Conservation (phyloP, 2,797 vertebrate genomes). For the Buphagus erythrorhynchus region DNA sequence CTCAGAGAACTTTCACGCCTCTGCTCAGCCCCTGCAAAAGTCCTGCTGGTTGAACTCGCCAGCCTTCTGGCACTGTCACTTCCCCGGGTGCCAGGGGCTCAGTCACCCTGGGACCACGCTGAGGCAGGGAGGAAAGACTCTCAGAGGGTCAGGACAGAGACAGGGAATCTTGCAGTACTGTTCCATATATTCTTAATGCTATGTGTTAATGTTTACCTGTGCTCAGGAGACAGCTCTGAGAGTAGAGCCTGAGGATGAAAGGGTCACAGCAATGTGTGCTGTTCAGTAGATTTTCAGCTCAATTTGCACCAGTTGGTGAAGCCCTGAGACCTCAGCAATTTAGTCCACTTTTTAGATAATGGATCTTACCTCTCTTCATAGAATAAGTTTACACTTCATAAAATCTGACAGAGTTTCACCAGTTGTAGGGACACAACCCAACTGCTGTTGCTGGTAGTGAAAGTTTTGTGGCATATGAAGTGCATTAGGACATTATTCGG, state of each 20-base stretch:
- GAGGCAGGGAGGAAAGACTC: background rate
- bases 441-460: background rate
- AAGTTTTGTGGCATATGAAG: constrained; percentile 7
- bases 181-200: background rate
- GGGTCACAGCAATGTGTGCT: fast-evolving
- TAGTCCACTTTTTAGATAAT: background rate
- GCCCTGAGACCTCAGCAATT: background rate
- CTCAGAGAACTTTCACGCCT: background rate
- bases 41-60: fast-evolving
- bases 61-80: background rate
- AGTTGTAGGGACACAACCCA: background rate
- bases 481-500: background rate
- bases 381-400: background rate
- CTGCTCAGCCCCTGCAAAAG: background rate
- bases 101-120: fast-evolving
- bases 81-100: background rate
- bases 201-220: background rate
- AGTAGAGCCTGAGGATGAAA: background rate
- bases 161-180: background rate
- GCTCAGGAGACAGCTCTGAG: background rate
- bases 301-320: background rate
- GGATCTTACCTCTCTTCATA: background rate
- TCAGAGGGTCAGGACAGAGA: background rate
- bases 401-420: background rate
- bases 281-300: background rate